phyloP scores from a whole-genome alignment of 2,888 invertebrate species.

The Plusia festucae region DNA sequence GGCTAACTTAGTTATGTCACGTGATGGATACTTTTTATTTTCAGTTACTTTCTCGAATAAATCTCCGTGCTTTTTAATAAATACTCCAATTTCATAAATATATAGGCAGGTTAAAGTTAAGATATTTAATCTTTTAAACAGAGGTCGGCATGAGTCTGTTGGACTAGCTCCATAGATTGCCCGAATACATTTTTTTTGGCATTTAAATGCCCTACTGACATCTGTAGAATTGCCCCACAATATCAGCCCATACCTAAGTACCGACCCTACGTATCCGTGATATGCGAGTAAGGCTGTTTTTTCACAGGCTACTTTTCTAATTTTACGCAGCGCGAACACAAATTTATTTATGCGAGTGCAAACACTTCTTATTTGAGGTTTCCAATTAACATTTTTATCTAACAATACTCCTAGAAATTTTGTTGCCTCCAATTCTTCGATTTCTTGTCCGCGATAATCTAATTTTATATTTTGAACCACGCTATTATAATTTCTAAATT shows the following conservation, averaged over 20 bases:
- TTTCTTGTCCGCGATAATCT: background rate
- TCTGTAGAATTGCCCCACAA: background rate
- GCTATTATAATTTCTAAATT: constrained; percentile 1
- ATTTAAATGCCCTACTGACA: background rate
- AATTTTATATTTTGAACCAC: background rate
- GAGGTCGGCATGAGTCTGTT: background rate
- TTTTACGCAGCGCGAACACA: background rate
- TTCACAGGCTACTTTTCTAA: background rate
- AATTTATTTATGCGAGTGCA: constrained; percentile 7
- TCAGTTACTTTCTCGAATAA: background rate
- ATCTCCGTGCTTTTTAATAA: background rate
- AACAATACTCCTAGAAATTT: background rate
- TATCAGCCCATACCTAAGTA: background rate
- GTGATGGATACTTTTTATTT: background rate
- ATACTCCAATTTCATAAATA: background rate
- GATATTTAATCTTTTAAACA: background rate
- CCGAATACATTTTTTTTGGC: background rate
- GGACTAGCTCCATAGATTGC: background rate
- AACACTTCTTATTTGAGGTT: background rate
- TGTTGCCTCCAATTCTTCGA: constrained; percentile 2
- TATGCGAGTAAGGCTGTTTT: background rate
- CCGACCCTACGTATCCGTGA: background rate
- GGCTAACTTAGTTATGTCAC: background rate
- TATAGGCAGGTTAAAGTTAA: background rate
- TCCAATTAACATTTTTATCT: constrained; percentile 1